Percentiles rank a stretch among this genome's conserved stretches.
Conservation (phyloP, 2,888 invertebrate species). For the Abscondita cerata region DNA sequence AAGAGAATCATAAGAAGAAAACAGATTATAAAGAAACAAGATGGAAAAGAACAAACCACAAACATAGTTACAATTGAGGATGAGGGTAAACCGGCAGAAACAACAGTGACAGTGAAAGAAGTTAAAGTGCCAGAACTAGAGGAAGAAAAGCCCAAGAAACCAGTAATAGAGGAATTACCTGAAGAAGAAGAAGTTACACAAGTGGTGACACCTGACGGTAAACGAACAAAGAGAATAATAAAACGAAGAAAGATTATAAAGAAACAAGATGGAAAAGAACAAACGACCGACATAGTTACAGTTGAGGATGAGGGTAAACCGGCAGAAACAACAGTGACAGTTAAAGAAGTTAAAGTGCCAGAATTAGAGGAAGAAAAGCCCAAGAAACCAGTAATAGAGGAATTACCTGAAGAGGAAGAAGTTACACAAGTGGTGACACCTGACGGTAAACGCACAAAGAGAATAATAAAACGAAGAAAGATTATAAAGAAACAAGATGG, state of each 20-base stretch:
- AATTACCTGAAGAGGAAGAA: slow-evolving; percentile 46
- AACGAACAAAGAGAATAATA: slow-evolving; percentile 33
- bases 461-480: slow-evolving; percentile 50
- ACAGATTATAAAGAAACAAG: slow-evolving; percentile 44
- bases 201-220: background rate
- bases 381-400: slow-evolving; percentile 56
- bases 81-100: slow-evolving; percentile 52
- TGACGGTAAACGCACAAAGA: slow-evolving; percentile 47
- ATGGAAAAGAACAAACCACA: slow-evolving; percentile 48
- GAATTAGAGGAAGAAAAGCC: slow-evolving; percentile 34
- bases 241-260: slow-evolving; percentile 43
- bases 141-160: background rate
- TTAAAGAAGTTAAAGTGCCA: slow-evolving; percentile 42
- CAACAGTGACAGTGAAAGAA: slow-evolving; percentile 45
- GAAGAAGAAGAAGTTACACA: slow-evolving; percentile 37
- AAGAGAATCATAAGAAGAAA: slow-evolving; percentile 43
- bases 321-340: slow-evolving; percentile 49
- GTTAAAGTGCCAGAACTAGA: too few relatives aligned
- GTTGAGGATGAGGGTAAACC: slow-evolving; percentile 55
- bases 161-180: background rate
- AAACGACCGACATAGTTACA: slow-evolving; percentile 59
- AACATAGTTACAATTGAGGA: slow-evolving; percentile 42
- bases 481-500: slow-evolving; percentile 50
- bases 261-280: slow-evolving; percentile 33
- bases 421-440: slow-evolving; percentile 44